Conservation (phyloP, 2,888 invertebrate species). For the Acanthosepion lycidas region DNA sequence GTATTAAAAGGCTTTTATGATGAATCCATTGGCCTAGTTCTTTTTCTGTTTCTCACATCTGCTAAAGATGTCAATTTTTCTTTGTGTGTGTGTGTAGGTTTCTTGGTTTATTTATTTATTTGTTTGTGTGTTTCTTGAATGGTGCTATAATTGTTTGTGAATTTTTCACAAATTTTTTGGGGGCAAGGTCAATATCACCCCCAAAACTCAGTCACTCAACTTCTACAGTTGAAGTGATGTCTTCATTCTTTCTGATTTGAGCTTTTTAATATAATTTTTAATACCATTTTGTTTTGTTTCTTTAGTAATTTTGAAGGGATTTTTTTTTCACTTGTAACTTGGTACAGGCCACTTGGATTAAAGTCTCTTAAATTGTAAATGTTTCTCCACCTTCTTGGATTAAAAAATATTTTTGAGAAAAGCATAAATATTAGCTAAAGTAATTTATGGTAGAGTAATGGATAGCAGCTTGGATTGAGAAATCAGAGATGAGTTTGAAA, state of each 20-base stretch:
- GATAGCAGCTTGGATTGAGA: too few relatives aligned
- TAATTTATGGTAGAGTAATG: too few relatives aligned
- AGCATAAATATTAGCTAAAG: too few relatives aligned
- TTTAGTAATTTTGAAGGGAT: too few relatives aligned
- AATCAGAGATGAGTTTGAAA: too few relatives aligned
- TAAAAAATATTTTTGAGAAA: too few relatives aligned
- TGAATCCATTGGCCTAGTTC: neutral
- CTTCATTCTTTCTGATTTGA: neutral
- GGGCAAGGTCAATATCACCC: neutral
- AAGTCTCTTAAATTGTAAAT: too few relatives aligned
- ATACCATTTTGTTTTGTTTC: too few relatives aligned
- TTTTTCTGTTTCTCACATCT: neutral
- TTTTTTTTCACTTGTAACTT: too few relatives aligned
- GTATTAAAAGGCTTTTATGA: slow-evolving; percentile 13
- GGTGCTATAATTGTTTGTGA: neutral
- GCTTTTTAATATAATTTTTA: neutral
- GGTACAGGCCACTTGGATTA: too few relatives aligned
- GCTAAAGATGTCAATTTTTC: neutral
- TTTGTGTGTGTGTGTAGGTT: neutral
- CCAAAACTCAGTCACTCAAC: neutral
- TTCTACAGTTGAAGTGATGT: neutral
- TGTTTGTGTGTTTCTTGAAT: neutral
- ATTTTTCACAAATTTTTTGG: neutral
- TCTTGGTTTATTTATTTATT: neutral
- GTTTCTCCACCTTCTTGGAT: too few relatives aligned